A percentile compares a stretch with the other conserved stretches of the same genome.
Evolutionary conservation across 2,888 invertebrate genomes (phyloP).

Genomic region (Sarcophaga carnaria): DNA sequence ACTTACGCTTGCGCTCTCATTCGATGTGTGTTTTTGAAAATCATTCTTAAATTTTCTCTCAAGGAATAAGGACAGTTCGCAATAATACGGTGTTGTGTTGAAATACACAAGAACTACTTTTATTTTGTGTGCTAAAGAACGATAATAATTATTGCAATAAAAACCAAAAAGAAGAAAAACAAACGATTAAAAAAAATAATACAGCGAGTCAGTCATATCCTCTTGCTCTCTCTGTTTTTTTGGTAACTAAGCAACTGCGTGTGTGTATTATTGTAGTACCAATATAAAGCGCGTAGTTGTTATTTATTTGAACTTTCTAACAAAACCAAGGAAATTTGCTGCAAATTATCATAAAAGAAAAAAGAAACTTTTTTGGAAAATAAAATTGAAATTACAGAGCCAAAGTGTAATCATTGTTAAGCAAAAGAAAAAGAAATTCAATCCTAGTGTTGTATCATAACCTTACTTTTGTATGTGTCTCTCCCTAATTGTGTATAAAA

Average conservation of each 20-base stretch:
- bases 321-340: slow-evolving; percentile 59
- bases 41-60: slow-evolving; percentile 71
- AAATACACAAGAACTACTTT: neutral
- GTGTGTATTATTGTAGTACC: slow-evolving; percentile 12
- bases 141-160: slow-evolving; percentile 2
- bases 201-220: too few relatives aligned
- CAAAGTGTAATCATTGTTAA: neutral
- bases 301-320: slow-evolving; percentile 67
- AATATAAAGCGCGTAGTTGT: slow-evolving; percentile 56
- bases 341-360: neutral
- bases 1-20: slow-evolving; percentile 61
- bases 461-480: slow-evolving; percentile 36
- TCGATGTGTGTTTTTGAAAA: slow-evolving; percentile 71
- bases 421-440: neutral
- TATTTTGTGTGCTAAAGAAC: neutral
- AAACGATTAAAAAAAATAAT: slow-evolving; percentile 4
- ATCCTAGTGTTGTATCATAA: slow-evolving; percentile 27
- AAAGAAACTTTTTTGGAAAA: too few relatives aligned
- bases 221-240: too few relatives aligned
- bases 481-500: neutral
- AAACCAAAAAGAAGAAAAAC: neutral
- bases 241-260: slow-evolving; percentile 55
- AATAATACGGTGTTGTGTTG: too few relatives aligned
- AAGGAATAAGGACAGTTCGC: slow-evolving; percentile 54
- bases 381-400: neutral